Base-by-base conservation (phyloP, 1,140 invertebrate genomes). In the Diachasma alloeum region DNA sequence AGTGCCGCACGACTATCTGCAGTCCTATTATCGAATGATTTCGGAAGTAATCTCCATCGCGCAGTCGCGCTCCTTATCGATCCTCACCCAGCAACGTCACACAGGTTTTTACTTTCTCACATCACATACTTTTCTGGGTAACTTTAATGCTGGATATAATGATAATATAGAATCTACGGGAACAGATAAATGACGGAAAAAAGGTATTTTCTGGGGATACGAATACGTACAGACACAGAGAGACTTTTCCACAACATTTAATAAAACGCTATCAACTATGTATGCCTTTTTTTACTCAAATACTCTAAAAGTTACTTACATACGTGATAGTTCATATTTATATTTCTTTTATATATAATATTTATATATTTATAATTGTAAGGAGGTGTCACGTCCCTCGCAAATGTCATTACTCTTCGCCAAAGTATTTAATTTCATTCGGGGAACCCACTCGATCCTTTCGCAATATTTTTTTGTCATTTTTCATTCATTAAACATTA, bases 161-260 rank as follows among this genome's bases (percentile, higher is more conserved):
- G 26, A 26, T 42, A 44, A 63, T 19, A 72, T n/a, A 53, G 42
- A 72, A 36, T 72, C 15, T 36, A 63, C 15, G 24, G 53, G 53
- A 66, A 36, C 36, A 11, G n/a, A 74, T 48, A 44, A 42, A 37
- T 31, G 19, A n/a, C 44, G 74, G 76, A 67, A 74, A 75, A 48
- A n/a, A 69, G n/a, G 82, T 66, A 71, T 53, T 59, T 59, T 73
- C 31, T 56, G 59, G 24, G 59, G 13, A 63, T 63, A 63, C 59
- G 59, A 63, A 63, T 63, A 63, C 59, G 59, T 22, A 76, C 48
- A n/a, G 68, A 71, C 46, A 70, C 59, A 56, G 22, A 82, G 80
- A 82, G 84, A 86, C 84, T 88, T 89, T 89, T 87, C 86, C 87
- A 89, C 88, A 89, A 90, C 88, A 88, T 90, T 90, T 87, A 90